Conservation (phyloP, 2,113 vertebrate species). For the Anolis sagrei region DNA sequence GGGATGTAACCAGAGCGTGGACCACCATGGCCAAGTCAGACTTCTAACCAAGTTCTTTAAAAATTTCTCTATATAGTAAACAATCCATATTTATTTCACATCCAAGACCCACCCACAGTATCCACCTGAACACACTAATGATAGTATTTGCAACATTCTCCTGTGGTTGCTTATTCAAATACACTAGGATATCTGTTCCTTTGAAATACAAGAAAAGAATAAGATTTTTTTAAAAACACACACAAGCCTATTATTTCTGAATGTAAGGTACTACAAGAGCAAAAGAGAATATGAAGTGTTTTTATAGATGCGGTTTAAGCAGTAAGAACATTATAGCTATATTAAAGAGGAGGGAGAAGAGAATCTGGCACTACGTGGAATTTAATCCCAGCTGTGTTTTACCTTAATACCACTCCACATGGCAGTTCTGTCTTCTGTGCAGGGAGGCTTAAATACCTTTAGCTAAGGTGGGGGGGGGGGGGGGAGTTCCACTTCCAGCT, state of each 20-base stretch:
- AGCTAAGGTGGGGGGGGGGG: neutral
- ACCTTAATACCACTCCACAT: slow-evolving; percentile 31
- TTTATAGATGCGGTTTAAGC: neutral
- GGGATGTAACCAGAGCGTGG: too few relatives aligned
- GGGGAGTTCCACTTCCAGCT: slow-evolving; percentile 32
- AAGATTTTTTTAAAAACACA: slow-evolving; percentile 2
- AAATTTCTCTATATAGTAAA: too few relatives aligned
- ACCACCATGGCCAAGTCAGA: too few relatives aligned
- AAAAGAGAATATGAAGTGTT: slow-evolving; percentile 21
- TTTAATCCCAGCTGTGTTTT: slow-evolving; percentile 48
- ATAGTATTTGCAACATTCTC: neutral
- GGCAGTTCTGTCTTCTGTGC: neutral
- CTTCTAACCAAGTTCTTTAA: too few relatives aligned
- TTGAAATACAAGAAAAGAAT: slow-evolving; percentile 28
- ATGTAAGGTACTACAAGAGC: neutral
- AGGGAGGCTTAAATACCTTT: slow-evolving; percentile 43
- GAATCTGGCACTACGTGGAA: slow-evolving; percentile 27
- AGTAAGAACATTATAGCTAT: slow-evolving; percentile 39
- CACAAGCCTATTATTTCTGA: neutral
- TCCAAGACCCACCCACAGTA: neutral
- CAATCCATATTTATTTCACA: too few relatives aligned
- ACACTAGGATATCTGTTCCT: slow-evolving; percentile 7
- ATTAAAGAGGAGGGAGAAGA: slow-evolving; percentile 40
- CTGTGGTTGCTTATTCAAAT: neutral
- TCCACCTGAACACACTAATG: slow-evolving; percentile 18